Evolutionary conservation across 1,140 invertebrate species (phyloP).

Genomic region (Micrasema minimum): DNA sequence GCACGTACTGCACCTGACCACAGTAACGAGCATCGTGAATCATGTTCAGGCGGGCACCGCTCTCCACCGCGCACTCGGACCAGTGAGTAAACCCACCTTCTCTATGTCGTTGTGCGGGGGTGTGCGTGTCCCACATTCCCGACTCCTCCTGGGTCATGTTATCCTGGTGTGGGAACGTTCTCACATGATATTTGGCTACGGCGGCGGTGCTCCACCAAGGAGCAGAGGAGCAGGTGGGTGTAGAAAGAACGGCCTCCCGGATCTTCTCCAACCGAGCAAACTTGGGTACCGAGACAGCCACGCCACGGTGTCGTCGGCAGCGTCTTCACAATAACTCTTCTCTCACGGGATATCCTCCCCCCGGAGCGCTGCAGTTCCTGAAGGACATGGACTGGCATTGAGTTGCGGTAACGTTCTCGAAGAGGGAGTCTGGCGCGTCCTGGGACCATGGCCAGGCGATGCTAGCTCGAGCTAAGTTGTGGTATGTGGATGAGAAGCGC

Average conservation of each 20-base stretch:
- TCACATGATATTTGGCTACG: too few relatives aligned
- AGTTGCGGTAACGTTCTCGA: too few relatives aligned
- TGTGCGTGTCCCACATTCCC: not conserved
- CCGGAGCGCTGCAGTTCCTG: conserved; percentile 66
- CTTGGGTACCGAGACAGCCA: conserved; percentile 81
- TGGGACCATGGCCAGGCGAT: too few relatives aligned
- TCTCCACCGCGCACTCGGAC: too few relatives aligned
- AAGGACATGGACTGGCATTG: conserved; percentile 44
- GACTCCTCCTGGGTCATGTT: not conserved
- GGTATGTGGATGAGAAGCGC: too few relatives aligned
- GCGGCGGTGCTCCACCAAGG: conserved; percentile 82
- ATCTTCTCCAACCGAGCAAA: conserved; percentile 80
- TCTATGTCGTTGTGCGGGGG: conserved; percentile 32
- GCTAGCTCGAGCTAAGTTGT: too few relatives aligned
- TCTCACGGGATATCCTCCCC: conserved; percentile 70
- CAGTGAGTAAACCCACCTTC: not conserved
- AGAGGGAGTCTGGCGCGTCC: too few relatives aligned
- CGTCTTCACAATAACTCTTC: conserved; percentile 79
- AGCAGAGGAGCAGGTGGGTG: conserved; percentile 85
- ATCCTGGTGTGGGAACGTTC: conserved; percentile 65
- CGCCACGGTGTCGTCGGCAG: conserved; percentile 79
- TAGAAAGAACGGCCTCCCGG: conserved; percentile 82
- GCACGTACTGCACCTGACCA: conserved; percentile 81
- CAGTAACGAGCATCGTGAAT: too few relatives aligned
- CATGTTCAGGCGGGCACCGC: too few relatives aligned